Conservation (phyloP, 2,113 vertebrate genomes). For the Odocoileus hemionus region DNA sequence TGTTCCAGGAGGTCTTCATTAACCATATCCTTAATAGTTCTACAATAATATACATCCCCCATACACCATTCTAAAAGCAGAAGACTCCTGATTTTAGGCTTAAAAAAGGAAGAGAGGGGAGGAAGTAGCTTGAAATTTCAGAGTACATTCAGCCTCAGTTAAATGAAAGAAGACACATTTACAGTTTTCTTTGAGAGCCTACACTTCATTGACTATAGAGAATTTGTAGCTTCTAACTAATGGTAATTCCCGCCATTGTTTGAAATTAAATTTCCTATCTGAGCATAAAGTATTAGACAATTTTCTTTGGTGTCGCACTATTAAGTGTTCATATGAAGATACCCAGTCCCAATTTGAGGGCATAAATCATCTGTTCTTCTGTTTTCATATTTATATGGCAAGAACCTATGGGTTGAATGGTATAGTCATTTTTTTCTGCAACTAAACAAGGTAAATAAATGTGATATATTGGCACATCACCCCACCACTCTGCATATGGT, state of each 20-base stretch:
- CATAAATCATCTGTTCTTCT: constrained; percentile 69
- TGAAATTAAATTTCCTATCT: constrained; percentile 56
- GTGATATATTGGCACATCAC: constrained; percentile 85
- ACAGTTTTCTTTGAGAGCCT: not conserved
- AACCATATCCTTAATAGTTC: not conserved
- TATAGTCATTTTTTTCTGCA: constrained; percentile 80
- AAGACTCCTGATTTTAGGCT: not conserved
- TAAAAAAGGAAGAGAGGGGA: not conserved
- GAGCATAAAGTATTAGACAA: constrained; percentile 51
- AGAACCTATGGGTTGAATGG: constrained; percentile 76
- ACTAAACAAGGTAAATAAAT: constrained; percentile 87
- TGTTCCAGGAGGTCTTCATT: not conserved
- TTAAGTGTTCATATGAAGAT: constrained; percentile 61
- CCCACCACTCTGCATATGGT: constrained; percentile 79
- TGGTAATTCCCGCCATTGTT: constrained; percentile 32
- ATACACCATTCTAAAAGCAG: not conserved
- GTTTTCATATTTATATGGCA: constrained; percentile 72
- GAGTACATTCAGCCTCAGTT: not conserved
- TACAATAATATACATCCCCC: not conserved
- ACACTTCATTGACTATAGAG: not conserved
- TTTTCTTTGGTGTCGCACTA: constrained; percentile 47
- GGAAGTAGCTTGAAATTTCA: not conserved
- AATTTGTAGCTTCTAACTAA: not conserved
- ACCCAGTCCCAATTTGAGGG: constrained; percentile 61
- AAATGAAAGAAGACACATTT: not conserved